phyloP scores from a whole-genome alignment of 2,113 vertebrate species.

The Plestiodon gilberti region DNA sequence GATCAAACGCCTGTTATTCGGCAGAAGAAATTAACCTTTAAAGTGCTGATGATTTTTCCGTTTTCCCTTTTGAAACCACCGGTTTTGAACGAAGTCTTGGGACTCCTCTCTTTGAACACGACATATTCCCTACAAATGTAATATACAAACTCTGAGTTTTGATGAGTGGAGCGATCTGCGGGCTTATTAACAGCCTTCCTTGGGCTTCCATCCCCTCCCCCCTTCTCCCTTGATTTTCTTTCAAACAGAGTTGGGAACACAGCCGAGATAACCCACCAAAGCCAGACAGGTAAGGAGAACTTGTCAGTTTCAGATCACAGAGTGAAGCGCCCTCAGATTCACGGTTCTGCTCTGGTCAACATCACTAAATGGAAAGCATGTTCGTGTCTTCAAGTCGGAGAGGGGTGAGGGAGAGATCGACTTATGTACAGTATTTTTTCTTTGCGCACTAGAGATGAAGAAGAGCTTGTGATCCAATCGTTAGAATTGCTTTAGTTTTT shows the following conservation, averaged over 20 bases:
- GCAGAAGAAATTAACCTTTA: conserved; percentile 75
- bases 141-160: conserved; percentile 14
- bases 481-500: neutral
- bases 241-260: conserved; percentile 50
- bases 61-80: neutral
- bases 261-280: conserved; percentile 32
- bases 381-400: neutral
- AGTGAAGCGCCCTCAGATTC: neutral
- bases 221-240: conserved; percentile 20
- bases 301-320: conserved; percentile 26
- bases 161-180: conserved; percentile 46
- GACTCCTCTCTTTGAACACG: conserved; percentile 49
- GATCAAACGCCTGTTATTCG: conserved; percentile 73
- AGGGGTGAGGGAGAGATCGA: too few relatives aligned
- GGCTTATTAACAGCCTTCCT: conserved; percentile 16
- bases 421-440: too few relatives aligned
- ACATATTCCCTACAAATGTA: neutral
- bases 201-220: neutral
- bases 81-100: conserved; percentile 61
- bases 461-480: neutral
- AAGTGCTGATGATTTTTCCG: conserved; percentile 55
- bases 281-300: conserved; percentile 64
- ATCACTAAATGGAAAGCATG: neutral
- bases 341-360: neutral
- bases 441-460: neutral